A percentile compares a stretch with the other conserved stretches of the same genome.
Evolutionary conservation across 2,888 invertebrate species (phyloP).

Genomic region (Netelia melanura): DNA sequence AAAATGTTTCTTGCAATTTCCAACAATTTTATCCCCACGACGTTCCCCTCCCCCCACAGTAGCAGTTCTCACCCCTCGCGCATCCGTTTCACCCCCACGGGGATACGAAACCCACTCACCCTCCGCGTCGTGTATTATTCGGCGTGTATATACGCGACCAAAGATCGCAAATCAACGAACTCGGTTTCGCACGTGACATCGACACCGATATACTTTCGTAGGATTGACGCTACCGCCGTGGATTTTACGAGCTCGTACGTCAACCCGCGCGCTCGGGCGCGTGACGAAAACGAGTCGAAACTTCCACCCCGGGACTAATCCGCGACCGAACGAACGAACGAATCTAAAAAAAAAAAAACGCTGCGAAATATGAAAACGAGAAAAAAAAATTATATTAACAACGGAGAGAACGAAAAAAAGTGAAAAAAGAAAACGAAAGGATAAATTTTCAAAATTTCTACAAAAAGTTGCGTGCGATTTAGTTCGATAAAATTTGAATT

Average conservation of each 20-base stretch:
- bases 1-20: neutral
- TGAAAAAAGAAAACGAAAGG: neutral
- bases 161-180: conserved; percentile 63
- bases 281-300: neutral
- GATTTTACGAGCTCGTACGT: conserved; percentile 52
- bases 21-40: conserved; percentile 44
- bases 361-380: neutral
- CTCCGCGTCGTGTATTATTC: neutral
- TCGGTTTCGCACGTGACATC: conserved; percentile 59
- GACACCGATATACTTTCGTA: conserved; percentile 41
- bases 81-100: conserved; percentile 26
- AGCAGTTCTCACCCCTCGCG: conserved; percentile 8
- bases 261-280: conserved; percentile 3
- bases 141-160: neutral
- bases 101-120: neutral
- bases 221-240: conserved; percentile 59
- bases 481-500: neutral
- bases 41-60: conserved; percentile 31
- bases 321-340: neutral
- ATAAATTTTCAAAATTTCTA: neutral
- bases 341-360: neutral
- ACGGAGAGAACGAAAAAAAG: neutral
- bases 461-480: neutral
- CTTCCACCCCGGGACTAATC: neutral
- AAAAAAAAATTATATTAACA: neutral